phyloP scores from a whole-genome alignment of 2,797 vertebrate species.

The Lutjanus argentimaculatus region DNA sequence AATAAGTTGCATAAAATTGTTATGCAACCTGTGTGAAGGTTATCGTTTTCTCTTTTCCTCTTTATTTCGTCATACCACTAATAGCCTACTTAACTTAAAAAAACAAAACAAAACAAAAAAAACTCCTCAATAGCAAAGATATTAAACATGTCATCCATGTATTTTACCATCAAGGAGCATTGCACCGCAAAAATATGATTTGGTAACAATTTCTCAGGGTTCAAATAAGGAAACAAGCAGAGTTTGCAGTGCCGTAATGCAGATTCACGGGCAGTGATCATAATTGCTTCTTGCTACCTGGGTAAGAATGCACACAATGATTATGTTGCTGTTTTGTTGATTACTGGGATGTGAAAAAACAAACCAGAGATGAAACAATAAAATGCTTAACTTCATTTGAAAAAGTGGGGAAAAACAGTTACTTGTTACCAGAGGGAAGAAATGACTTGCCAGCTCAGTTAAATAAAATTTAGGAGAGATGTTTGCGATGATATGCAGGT shows the following conservation, averaged over 20 bases:
- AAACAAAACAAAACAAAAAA: background rate
- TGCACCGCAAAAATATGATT: background rate
- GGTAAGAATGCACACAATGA: constrained; percentile 7
- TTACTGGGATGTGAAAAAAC: background rate
- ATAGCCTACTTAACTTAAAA: background rate
- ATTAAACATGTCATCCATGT: background rate
- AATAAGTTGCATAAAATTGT: constrained; percentile 19
- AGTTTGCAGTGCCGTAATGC: background rate
- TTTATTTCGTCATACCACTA: background rate
- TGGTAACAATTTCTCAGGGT: background rate
- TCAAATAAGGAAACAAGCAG: background rate
- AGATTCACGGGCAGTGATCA: background rate
- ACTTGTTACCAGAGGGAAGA: background rate
- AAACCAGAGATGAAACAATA: constrained; percentile 7
- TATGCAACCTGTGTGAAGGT: constrained; percentile 24
- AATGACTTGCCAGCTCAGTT: background rate
- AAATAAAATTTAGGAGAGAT: background rate
- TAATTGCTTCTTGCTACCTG: constrained; percentile 19
- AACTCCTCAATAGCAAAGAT: background rate
- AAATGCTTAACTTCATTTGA: constrained; percentile 19
- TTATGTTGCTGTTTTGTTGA: constrained; percentile 6
- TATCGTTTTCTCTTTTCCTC: background rate
- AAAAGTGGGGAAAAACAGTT: background rate
- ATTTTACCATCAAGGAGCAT: background rate
- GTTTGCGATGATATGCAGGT: constrained; percentile 7